These are phyloP conservation scores for Arrhopalites spinosus DNA, from an alignment of 2,888 invertebrate species.

Conservation along the genomic window DNA sequence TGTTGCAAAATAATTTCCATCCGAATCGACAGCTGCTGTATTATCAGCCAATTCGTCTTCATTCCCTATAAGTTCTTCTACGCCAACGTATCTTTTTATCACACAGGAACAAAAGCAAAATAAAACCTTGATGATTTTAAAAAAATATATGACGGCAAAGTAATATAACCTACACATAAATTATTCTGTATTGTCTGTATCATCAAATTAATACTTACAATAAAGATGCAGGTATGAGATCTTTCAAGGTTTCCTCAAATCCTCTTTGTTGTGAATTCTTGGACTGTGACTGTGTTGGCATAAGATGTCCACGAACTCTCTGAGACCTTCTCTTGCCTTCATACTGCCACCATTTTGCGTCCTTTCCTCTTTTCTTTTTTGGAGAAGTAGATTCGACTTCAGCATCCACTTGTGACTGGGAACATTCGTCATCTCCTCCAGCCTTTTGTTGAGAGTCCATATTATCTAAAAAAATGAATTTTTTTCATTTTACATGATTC, in stretches of 20 bases:
- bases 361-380: slow-evolving; percentile 50
- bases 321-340: slow-evolving; percentile 55
- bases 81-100: not conserved
- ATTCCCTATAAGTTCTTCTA: slow-evolving; percentile 13
- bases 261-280: slow-evolving; percentile 64
- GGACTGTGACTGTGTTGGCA: slow-evolving; percentile 60
- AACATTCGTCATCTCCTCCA: slow-evolving; percentile 29
- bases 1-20: slow-evolving; percentile 68
- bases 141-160: not conserved
- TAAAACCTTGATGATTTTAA: not conserved
- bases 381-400: slow-evolving; percentile 17
- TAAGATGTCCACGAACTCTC: slow-evolving; percentile 50
- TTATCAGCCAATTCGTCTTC: slow-evolving; percentile 55
- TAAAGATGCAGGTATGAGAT: slow-evolving; percentile 69
- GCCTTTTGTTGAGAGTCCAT: not conserved
- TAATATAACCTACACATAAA: not conserved
- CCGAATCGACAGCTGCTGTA: slow-evolving; percentile 50
- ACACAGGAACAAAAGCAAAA: not conserved
- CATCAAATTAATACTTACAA: slow-evolving; percentile 63
- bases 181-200: too few relatives aligned
- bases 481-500: not conserved
- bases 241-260: slow-evolving; percentile 69
- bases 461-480: not conserved
- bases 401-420: slow-evolving; percentile 16
- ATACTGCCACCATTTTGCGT: slow-evolving; percentile 56